phyloP scores from a whole-genome alignment of 2,888 invertebrate species.

The Calameuta filiformis region DNA sequence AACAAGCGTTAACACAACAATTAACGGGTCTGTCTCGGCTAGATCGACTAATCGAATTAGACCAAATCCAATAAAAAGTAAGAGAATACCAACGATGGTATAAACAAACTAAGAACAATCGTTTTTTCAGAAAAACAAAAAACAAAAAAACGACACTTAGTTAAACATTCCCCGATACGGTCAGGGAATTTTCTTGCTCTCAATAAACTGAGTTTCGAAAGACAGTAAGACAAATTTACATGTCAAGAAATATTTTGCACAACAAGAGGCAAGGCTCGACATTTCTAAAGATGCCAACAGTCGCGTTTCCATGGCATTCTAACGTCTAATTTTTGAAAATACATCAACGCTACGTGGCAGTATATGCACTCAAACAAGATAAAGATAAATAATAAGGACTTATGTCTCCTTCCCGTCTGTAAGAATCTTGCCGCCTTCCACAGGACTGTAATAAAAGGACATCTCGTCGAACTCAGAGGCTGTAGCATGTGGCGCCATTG shows the following conservation, averaged over 20 bases:
- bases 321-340: neutral
- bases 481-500: constrained; percentile 87
- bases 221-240: neutral
- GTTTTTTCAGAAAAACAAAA: constrained; percentile 2
- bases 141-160: constrained; percentile 15
- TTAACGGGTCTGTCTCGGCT: constrained; percentile 30
- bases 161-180: neutral
- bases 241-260: neutral
- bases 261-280: neutral
- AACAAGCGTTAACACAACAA: neutral
- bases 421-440: constrained; percentile 81
- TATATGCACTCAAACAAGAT: neutral
- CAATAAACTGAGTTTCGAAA: neutral
- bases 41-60: constrained; percentile 29
- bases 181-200: neutral
- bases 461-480: constrained; percentile 89
- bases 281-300: neutral
- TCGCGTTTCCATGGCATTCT: neutral
- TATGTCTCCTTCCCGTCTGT: constrained; percentile 54
- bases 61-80: constrained; percentile 2
- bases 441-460: constrained; percentile 86
- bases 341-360: neutral
- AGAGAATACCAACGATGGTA: constrained; percentile 10
- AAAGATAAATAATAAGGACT: constrained; percentile 14
- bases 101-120: constrained; percentile 10